Evolutionary conservation across 2,888 invertebrate species (phyloP), one percentile per base, ranked within the genome.

Genomic region (Eristalinus aeneus): DNA sequence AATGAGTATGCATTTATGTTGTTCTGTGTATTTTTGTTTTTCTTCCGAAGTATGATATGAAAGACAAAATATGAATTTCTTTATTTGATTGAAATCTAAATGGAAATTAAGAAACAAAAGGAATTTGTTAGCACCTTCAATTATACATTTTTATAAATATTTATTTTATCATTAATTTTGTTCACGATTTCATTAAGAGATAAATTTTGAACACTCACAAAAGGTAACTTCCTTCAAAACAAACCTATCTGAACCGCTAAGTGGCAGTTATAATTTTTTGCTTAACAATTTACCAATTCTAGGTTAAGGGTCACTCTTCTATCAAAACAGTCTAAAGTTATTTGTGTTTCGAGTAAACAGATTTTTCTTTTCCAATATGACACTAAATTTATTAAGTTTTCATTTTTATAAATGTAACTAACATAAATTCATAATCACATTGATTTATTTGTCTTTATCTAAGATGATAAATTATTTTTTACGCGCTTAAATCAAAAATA

Each of bases 401-500:
- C 23, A 22, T 34, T 22, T 60, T 61, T 46, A 36, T 16, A 12
- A 65, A 75, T 39, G 27, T 77, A 77, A 63, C 56, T 58, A 68
- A 73, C 53, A 68, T 8, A 73, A 67, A 74, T 65, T 2, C 65
- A 53, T 60, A 72, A 65, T 80, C 68, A 74, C 34, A 64, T 74
- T 68, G 63, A 80, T 64, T 80, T 80, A 80, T 68, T 80, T 63
- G 63, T 68, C 69, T 56, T 74, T 77, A 61, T 54, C 64, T 81
- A 68, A 68, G 67, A 71, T 67, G 56, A 74, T 54, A 74, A 69
- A 61, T 68, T 31, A 20, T 16, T 53, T 64, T 0, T 56, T 39
- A 67, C 67, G 72, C 67, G 67, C 16, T 20, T 60, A 68, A 76
- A 76, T 46, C 12, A 60, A 72, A 69, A 69, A 54, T 80, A 76